A percentile compares a stretch with the other conserved stretches of the same genome.
Evolutionary conservation across 2,888 invertebrate genomes (phyloP).

Genomic region (Stenolophus ochropezus): DNA sequence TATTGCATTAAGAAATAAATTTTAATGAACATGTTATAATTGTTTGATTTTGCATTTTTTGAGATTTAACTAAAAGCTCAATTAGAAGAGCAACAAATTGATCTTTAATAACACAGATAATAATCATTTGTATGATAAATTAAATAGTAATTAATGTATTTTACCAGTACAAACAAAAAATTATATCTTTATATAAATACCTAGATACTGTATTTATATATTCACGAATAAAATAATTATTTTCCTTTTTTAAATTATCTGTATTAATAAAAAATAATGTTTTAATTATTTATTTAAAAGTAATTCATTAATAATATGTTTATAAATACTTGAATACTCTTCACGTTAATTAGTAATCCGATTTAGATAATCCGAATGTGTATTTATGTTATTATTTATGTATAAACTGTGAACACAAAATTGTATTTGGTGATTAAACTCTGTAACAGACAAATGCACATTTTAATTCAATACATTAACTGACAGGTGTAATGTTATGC

Average conservation of each 20-base stretch:
- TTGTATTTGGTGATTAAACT: neutral
- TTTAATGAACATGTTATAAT: neutral
- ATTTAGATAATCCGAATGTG: neutral
- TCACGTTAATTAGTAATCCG: conserved; percentile 1
- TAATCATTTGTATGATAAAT: conserved; percentile 9
- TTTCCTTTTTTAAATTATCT: neutral
- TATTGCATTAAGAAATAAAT: too few relatives aligned
- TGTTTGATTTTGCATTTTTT: neutral
- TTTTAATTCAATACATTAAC: neutral
- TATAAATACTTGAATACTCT: conserved; percentile 2
- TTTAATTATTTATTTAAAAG: neutral
- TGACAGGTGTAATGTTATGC: neutral
- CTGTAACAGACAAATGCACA: neutral
- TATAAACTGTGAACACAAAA: neutral
- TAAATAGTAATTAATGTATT: conserved; percentile 37
- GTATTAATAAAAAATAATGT: neutral
- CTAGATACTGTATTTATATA: neutral
- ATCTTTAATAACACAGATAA: conserved; percentile 19
- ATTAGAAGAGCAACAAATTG: neutral
- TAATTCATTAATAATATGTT: neutral
- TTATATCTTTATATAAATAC: conserved; percentile 10
- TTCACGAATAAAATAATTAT: conserved; percentile 1
- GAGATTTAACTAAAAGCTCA: neutral
- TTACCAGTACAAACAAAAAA: neutral
- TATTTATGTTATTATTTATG: conserved; percentile 2